Conservation (phyloP, 2,888 invertebrate genomes). For the Diplolepis rosae region DNA sequence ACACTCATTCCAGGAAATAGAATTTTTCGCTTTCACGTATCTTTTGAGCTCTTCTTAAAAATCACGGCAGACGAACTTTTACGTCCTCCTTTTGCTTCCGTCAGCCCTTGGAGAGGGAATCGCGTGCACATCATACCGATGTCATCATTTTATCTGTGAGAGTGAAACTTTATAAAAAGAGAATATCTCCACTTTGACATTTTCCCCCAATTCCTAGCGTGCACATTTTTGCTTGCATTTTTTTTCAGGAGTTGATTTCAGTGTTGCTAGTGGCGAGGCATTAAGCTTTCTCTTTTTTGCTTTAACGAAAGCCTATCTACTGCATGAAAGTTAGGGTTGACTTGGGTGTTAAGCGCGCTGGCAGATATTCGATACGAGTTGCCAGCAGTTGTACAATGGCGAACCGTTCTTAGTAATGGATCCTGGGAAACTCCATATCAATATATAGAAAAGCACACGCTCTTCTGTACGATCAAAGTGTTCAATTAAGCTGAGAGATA, state of each 20-base stretch:
- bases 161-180: not conserved
- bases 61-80: not conserved
- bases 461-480: conserved; percentile 38
- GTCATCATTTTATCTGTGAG: conserved; percentile 2
- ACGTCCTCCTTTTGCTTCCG: not conserved
- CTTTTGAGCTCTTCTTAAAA: not conserved
- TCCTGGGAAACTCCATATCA: not conserved
- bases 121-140: conserved; percentile 1
- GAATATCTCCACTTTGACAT: conserved; percentile 5
- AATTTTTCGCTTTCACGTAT: not conserved
- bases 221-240: conserved; percentile 5
- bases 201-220: not conserved
- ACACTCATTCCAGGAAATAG: too few relatives aligned
- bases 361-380: conserved; percentile 44
- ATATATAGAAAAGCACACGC: conserved; percentile 44
- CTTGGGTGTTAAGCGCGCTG: conserved; percentile 41
- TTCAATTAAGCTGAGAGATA: conserved; percentile 38
- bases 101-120: too few relatives aligned
- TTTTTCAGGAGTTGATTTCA: conserved; percentile 1
- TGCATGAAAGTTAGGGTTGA: conserved; percentile 22
- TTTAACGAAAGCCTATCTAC: conserved; percentile 7
- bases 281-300: conserved; percentile 8
- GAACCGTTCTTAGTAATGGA: conserved; percentile 36
- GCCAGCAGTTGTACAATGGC: conserved; percentile 41
- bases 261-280: not conserved